Conservation (phyloP, 2,888 invertebrate species). For the Ganaspis brasiliensis region DNA sequence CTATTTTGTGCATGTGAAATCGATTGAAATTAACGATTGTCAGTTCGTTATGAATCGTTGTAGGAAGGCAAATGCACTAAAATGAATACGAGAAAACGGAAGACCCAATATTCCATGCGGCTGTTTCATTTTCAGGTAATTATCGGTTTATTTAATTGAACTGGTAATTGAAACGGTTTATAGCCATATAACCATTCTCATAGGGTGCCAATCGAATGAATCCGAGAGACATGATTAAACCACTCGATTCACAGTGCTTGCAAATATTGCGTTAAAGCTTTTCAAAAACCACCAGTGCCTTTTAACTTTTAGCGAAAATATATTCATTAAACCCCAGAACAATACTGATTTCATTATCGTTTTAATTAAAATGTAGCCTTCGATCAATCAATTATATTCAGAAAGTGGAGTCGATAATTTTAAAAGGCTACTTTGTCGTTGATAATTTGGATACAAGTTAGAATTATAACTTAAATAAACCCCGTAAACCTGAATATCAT, state of each 20-base stretch:
- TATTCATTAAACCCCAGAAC: constrained; percentile 17
- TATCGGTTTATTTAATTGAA: constrained; percentile 77
- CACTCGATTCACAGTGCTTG: constrained; percentile 55
- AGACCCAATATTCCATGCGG: constrained; percentile 66
- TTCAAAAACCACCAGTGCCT: constrained; percentile 22
- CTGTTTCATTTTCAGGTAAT: constrained; percentile 74
- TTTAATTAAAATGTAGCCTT: constrained; percentile 23
- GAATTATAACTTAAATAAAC: too few species aligned
- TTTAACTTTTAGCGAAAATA: constrained; percentile 36
- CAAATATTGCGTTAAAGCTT: constrained; percentile 33
- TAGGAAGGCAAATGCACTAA: constrained; percentile 46
- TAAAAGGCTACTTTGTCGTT: too few species aligned
- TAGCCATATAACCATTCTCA: constrained; percentile 60
- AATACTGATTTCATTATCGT: constrained; percentile 33
- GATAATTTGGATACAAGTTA: too few species aligned
- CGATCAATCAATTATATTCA: background rate
- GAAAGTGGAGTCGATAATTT: too few species aligned
- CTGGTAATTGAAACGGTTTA: constrained; percentile 71
- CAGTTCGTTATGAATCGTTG: constrained; percentile 23
- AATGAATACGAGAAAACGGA: constrained; percentile 67
- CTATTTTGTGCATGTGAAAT: background rate
- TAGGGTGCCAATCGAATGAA: constrained; percentile 62
- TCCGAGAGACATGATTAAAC: constrained; percentile 62
- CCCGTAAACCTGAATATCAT: too few species aligned
- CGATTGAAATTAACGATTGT: constrained; percentile 14